Evolutionary conservation across 2,113 vertebrate genomes (phyloP), one percentile per base, ranked within the genome.

Genomic region (Nannobrachium achirus): DNA sequence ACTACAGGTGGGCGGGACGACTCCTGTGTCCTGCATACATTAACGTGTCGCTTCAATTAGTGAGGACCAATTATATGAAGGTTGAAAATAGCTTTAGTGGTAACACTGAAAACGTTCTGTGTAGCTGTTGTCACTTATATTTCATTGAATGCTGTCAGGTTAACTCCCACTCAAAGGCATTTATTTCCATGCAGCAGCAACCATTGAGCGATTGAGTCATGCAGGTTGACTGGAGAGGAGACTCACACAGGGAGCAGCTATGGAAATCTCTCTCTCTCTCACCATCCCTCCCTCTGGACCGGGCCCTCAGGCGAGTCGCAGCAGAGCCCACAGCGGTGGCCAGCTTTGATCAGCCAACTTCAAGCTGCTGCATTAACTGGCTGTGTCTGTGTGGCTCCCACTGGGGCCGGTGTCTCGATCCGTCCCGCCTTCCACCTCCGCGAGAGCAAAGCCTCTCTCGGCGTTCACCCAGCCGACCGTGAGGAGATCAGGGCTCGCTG

Each of bases 261-360:
- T 63, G 61, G 39, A 65, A 72, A 65, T 53, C 69, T 72, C 51
- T 62, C 45, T 57, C 25, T 66, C 66, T 61, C 53, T 38, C 38
- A 33, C 25, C 25, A 33, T 33, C 25, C 25, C 25, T 33, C 25
- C 25, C 25, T 33, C 10, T 11, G 2, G 73, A 76, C 63, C 73
- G 15, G 55, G 72, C 67, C 50, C 75, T 69, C 60, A 38, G 38
- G 63, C 18, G 48, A 69, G 51, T 40, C 25, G 64, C 76, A 71
- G 63, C 71, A 74, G 80, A 63, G 80, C 61, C 75, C 53, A 20
- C 46, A 44, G 62, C 52, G 20, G 13, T 16, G 25, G 16, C 71
- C 74, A 66, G 76, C 83, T 89, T 87, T 87, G 84, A 89, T 88
- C 81, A 78, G 61, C 51, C 55, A 55, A 75, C 81, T 79, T 86